Evolutionary conservation across 2,113 vertebrate genomes (phyloP), one percentile per base, ranked within the genome.

Genomic region (Notothenia rossii): DNA sequence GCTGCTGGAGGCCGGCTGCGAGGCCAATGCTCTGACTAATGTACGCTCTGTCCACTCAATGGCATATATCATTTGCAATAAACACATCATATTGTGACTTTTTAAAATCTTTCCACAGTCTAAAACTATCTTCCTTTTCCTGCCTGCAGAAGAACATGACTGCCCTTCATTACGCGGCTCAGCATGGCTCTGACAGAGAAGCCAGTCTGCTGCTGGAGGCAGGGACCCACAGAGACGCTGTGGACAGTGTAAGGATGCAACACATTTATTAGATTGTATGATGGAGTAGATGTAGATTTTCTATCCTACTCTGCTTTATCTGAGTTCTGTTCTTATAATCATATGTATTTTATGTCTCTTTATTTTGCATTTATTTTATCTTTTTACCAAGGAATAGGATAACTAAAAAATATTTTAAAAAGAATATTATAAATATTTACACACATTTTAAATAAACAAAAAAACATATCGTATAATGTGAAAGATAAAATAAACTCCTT

Each of bases 111-210:
- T 22, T 13, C 25, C n/a, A 22, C 6, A 11, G 13, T 40, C 3
- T 54, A 60, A 11, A 50, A 22, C 40, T 25, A n/a, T 18, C 13
- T 11, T 4, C 50, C 60, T 51, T 17, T 3, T 15, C 22, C 0
- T 70, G n/a, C 59, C 10, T 75, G 58, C 83, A 97, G 97, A 96
- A 89, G 76, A 94, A 93, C 13, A 95, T 94, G 94, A 97, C 84
- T 8, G 95, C 96, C 77, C 96, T 98, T 29, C 97, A 98, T 84
- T 97, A 96, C 0, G 92, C 93, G 7, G 96, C 95, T 0, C 94
- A 93, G 29, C 68, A 88, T 0, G 96, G 97, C 84, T 93, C 89
- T 0, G 89, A 94, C 72, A 93, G 93, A 22, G 83, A 96, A 60
- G 92, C 93, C 77, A 82, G 84, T 60, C 68, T 95, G 48, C 95